Conservation (phyloP, 2,797 vertebrate species). For the Arnoldichthys spilopterus region DNA sequence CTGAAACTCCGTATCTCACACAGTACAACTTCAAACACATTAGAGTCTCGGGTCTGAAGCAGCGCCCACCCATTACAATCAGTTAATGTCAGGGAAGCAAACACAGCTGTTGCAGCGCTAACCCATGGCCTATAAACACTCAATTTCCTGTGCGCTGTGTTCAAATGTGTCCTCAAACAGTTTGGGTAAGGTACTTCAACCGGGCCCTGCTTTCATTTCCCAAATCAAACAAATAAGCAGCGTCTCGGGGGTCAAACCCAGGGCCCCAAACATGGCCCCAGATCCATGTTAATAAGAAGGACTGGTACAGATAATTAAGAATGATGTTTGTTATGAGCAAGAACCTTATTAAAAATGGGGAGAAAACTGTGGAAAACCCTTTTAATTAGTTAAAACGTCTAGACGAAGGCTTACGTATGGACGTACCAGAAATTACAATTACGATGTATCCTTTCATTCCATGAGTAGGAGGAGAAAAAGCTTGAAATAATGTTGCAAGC, state of each 20-base stretch:
- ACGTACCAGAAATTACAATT: too few relatives aligned
- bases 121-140: slow-evolving; percentile 51
- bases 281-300: slow-evolving; percentile 24
- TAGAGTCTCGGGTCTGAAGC: slow-evolving; percentile 8
- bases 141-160: slow-evolving; percentile 55
- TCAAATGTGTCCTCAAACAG: slow-evolving; percentile 44
- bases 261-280: slow-evolving; percentile 9
- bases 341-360: too few relatives aligned
- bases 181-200: slow-evolving; percentile 30
- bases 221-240: slow-evolving; percentile 46
- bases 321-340: neutral
- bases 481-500: too few relatives aligned
- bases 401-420: too few relatives aligned
- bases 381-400: too few relatives aligned
- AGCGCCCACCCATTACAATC: slow-evolving; percentile 31
- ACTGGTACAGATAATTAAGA: too few relatives aligned
- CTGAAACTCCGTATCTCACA: neutral
- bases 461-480: too few relatives aligned
- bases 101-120: slow-evolving; percentile 54
- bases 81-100: slow-evolving; percentile 50
- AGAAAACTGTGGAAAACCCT: too few relatives aligned
- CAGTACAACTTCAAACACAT: slow-evolving; percentile 21
- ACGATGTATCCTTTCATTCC: too few relatives aligned
- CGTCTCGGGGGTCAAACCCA: slow-evolving; percentile 22
- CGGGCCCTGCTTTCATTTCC: slow-evolving; percentile 43